These are phyloP conservation scores for Spongia lamella DNA, from an alignment of 37 sponge, comb jelly and placozoan species.

Conservation along the genomic window DNA sequence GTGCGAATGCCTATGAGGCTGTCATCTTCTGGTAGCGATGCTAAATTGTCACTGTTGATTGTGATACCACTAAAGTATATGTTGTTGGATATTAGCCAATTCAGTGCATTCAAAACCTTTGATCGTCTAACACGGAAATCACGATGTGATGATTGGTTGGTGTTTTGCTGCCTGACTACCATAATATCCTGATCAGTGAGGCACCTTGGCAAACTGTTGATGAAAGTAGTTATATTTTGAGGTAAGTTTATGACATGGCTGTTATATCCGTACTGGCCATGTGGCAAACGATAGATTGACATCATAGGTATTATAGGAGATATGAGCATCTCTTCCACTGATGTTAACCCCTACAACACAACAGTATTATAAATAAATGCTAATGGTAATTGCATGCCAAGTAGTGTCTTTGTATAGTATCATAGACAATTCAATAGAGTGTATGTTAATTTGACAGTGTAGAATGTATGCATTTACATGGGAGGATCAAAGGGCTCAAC, in stretches of 20 bases:
- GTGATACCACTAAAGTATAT: slow-evolving; percentile 14
- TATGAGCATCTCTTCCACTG: slow-evolving; percentile 40
- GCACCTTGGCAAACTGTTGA: slow-evolving; percentile 15
- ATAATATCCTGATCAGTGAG: slow-evolving; percentile 17
- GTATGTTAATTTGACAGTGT: no score
- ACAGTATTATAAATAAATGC: no score
- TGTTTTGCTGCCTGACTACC: slow-evolving; percentile 22
- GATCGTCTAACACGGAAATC: slow-evolving; percentile 48
- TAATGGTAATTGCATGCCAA: no score
- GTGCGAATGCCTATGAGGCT: slow-evolving; percentile 1
- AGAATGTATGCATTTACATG: no score
- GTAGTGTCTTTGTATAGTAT: no score
- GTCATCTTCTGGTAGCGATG: slow-evolving; percentile 44
- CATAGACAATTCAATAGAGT: no score
- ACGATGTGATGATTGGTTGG: slow-evolving; percentile 4
- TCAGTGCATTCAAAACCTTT: slow-evolving; percentile 34
- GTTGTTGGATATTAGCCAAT: slow-evolving; percentile 36
- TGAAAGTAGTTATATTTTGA: slow-evolving; percentile 28
- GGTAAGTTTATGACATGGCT: slow-evolving; percentile 38
- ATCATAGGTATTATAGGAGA: slow-evolving; percentile 54
- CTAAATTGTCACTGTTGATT: slow-evolving; percentile 6
- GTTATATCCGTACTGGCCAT: slow-evolving; percentile 37
- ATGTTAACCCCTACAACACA: no score
- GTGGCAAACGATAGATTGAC: slow-evolving; percentile 33
- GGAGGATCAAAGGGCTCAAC: no score